A percentile compares a stretch with the other conserved stretches of the same genome.
Conservation (phyloP, 2,888 invertebrate genomes). For the Trissoscelio sp. region DNA sequence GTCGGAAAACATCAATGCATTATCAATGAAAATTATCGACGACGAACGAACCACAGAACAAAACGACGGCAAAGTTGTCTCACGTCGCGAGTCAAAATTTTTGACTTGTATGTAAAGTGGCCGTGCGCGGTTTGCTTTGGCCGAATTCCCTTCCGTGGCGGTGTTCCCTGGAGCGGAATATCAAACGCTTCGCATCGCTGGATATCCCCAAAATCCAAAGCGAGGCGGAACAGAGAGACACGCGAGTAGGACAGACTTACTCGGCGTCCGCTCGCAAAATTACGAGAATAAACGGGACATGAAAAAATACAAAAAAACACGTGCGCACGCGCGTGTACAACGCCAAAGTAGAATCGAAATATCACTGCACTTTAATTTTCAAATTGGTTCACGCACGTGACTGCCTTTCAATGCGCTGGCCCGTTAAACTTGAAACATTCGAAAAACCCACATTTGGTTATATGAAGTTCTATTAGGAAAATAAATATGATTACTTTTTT, state of each 20-base stretch:
- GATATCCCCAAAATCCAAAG: slow-evolving; percentile 66
- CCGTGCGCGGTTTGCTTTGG: slow-evolving; percentile 63
- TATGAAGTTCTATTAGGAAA: slow-evolving; percentile 5
- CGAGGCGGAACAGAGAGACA: slow-evolving; percentile 59
- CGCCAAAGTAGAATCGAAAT: slow-evolving; percentile 33
- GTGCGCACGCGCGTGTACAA: no score
- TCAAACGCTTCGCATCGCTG: slow-evolving; percentile 70
- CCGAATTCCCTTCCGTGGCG: slow-evolving; percentile 56
- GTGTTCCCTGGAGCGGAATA: slow-evolving; percentile 66
- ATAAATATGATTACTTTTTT: slow-evolving; percentile 13
- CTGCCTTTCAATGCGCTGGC: slow-evolving; percentile 10
- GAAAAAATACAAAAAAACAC: slow-evolving; percentile 28
- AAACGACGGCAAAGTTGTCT: slow-evolving; percentile 40
- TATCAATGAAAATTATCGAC: no score
- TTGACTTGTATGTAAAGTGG: slow-evolving; percentile 59
- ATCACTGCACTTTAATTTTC: slow-evolving; percentile 60
- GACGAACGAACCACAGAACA: slow-evolving; percentile 11
- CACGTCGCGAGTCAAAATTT: slow-evolving; percentile 34
- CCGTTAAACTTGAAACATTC: slow-evolving; percentile 5
- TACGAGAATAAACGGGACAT: slow-evolving; percentile 44
- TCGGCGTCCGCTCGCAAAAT: slow-evolving; percentile 33
- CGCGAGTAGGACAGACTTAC: slow-evolving; percentile 50
- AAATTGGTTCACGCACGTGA: slow-evolving; percentile 49
- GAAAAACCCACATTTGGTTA: not conserved
- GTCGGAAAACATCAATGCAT: no score